These are phyloP conservation scores for Lasius platythorax DNA, from an alignment of 2,888 invertebrate genomes.

Conservation along the genomic window DNA sequence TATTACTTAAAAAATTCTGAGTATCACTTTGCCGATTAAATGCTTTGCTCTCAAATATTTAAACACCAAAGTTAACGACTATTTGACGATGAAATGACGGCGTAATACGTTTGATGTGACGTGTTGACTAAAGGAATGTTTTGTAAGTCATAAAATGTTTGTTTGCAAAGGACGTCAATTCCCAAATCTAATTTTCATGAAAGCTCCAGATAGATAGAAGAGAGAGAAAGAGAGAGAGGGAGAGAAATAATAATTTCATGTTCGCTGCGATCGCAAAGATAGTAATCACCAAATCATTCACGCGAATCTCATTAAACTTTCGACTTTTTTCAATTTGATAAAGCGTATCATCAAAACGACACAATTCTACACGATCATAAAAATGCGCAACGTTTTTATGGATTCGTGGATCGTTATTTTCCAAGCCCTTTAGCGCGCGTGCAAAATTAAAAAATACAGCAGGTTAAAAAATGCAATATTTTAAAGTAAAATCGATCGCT, in stretches of 20 bases:
- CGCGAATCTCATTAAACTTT: constrained; percentile 21
- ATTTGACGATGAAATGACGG: not conserved
- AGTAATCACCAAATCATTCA: constrained; percentile 9
- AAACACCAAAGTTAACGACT: not conserved
- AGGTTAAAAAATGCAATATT: constrained; percentile 19
- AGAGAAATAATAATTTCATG: constrained; percentile 5
- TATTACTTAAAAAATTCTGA: not conserved
- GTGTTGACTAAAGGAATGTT: constrained; percentile 5
- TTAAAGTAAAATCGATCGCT: constrained; percentile 34
- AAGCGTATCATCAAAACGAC: not conserved
- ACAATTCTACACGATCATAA: not conserved
- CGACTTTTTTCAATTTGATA: constrained; percentile 10
- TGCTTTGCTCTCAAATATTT: constrained; percentile 2
- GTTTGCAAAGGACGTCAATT: constrained; percentile 37
- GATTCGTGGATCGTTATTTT: not conserved
- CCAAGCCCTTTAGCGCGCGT: not conserved
- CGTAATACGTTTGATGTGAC: not conserved
- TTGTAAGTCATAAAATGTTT: constrained; percentile 20
- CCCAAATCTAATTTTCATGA: constrained; percentile 33
- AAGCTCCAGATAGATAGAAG: not conserved
- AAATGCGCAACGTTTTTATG: not conserved
- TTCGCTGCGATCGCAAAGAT: not conserved
- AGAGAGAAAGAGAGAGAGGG: not conserved
- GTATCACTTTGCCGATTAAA: not conserved
- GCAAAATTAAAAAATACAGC: constrained; percentile 10